Base-by-base conservation (phyloP, 2,888 invertebrate genomes). In the Helobdella robusta region DNA sequence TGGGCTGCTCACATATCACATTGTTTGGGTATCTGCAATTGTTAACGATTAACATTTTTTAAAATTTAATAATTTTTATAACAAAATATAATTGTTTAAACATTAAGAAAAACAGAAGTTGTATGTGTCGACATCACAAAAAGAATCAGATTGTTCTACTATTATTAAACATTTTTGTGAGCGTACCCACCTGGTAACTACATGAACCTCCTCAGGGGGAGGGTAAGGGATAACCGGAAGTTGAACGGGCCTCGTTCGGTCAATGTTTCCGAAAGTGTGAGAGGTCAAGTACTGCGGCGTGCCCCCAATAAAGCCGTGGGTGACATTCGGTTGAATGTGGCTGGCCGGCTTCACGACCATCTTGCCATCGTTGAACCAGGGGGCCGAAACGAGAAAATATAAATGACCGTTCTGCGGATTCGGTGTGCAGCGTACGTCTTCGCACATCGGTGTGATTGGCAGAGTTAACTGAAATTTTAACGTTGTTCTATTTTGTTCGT, bases 301-400 rank as follows among this genome's bases (percentile, higher is more conserved):
- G 35, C 20, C 20, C 2, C 35, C 36, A 5, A 36, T 25, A 20
- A 34, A 59, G 15, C 59, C 32, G 20, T n/a, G 23, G 34, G 59
- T 32, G 20, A 59, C 20, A 20, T 34, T n/a, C 15, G 59, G 59
- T 8, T n/a, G n/a, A 36, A 20, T n/a, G 59, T 59, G 59, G 20
- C 59, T 59, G 36, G 59, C 59, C 1, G 59, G 59, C 35, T 59
- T 59, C n/a, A 59, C 36, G 20, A n/a, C n/a, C 20, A 20, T 34
- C 36, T 59, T 59, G 59, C 59, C 59, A n/a, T 59, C 59, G 36
- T 59, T 59, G 59, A 59, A 59, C 59, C 59, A 59, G 20, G 59
- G 59, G 1, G 59, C 59, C 23, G 59, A 59, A n/a, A 59, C 59
- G 28, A 59, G 35, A 36, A 59, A 59, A 20, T 35, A 59, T 5